Evolutionary conservation across 2,113 vertebrate genomes (phyloP), one percentile per base, ranked within the genome.

Genomic region (Pterophyllum scalare): DNA sequence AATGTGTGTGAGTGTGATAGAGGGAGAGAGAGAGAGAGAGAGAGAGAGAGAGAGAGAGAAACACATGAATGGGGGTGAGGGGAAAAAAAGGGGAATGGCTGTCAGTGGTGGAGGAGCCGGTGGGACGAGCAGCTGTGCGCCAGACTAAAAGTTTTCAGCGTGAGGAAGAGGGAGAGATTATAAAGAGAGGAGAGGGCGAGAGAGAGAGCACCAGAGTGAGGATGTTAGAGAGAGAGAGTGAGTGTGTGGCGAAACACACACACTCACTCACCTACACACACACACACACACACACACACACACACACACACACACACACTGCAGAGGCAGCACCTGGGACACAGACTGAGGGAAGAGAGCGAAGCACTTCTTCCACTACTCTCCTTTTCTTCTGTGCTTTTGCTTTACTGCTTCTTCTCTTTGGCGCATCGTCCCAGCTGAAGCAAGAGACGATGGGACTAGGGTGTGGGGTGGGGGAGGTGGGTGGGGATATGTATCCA

Each of bases 241-340:
- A 62, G 77, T 49, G 64, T 70, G 64, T 70, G 64, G 40, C 40
- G 24, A 70, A 70, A 52, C 15, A 19, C 46, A 49, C 13, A 46
- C 43, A 46, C 13, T 15, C 43, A 43, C 40, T 5, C 13, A 43
- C 40, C 11, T 10, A 49, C 14, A 15, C 15, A 28, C 40, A 67
- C 40, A 70, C 62, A 43, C 24, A 46, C 43, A 46, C 13, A 46
- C 43, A 46, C 5, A 46, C 13, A 15, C 43, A 46, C 43, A 46
- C 40, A 43, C 40, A 13, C 40, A 43, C 13, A 46, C 43, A 86
- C 31, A 77, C 58, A 93, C 89, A 90, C 91, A 94, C 93, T 96
- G 94, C 89, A 96, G 94, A 94, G 90, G 92, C 91, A 95, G 90
- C 92, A 93, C 93, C 87, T 90, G 92, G 92, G 91, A 92, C 92